These are phyloP conservation scores for Diabrotica undecimpunctata DNA, from an alignment of 1,140 invertebrate genomes.

Conservation along the genomic window DNA sequence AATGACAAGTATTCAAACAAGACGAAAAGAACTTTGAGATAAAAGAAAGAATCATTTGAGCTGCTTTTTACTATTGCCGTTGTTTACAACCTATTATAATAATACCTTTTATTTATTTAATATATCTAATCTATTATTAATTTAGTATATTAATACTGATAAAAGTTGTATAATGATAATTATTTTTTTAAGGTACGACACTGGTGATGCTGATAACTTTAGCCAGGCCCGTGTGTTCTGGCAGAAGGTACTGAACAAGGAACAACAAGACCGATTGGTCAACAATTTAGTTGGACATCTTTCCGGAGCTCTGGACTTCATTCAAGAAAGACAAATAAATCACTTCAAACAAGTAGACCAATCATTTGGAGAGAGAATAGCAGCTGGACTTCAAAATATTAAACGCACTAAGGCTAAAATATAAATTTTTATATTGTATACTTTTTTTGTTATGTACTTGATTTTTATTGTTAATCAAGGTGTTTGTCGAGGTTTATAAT, in stretches of 20 bases:
- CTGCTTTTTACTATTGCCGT: no score
- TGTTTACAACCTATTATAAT: no score
- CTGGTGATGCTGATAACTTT: conserved; percentile 86
- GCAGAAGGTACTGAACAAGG: conserved; percentile 71
- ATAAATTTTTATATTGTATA: conserved; percentile 23
- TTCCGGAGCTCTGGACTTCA: conserved; percentile 74
- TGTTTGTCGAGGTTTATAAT: no score
- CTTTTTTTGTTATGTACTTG: not conserved
- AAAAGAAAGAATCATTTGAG: no score
- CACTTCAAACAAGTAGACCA: conserved; percentile 68
- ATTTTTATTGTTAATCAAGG: no score
- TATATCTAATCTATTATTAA: no score
- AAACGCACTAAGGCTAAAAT: conserved; percentile 38
- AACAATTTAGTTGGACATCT: conserved; percentile 79
- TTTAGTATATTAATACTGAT: not conserved
- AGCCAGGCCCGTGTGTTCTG: conserved; percentile 80
- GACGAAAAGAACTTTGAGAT: no score
- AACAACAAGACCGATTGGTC: conserved; percentile 67
- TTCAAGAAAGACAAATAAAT: conserved; percentile 79
- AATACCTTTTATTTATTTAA: no score
- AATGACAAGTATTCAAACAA: no score
- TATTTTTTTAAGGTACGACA: conserved; percentile 57
- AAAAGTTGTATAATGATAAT: not conserved
- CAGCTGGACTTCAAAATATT: conserved; percentile 53
- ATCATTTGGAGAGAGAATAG: conserved; percentile 63